Evolutionary conservation across 2,888 invertebrate species (phyloP).

Genomic region (Alloplasta piceator): DNA sequence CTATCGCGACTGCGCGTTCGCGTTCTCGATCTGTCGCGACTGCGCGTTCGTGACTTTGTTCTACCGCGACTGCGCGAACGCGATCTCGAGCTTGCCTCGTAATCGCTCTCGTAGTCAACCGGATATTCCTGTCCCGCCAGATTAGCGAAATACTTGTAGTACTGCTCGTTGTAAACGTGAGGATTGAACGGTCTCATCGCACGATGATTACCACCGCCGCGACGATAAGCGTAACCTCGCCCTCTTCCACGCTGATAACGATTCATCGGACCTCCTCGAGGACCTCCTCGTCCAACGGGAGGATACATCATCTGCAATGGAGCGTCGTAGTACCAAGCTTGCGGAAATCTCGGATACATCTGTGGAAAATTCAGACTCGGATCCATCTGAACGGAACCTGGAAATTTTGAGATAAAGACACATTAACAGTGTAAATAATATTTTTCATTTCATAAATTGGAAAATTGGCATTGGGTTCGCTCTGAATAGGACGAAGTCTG

Average conservation of each 20-base stretch:
- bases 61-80: conserved; percentile 76
- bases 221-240: conserved; percentile 69
- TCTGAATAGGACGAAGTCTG: too few species aligned
- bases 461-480: too few species aligned
- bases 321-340: conserved; percentile 79
- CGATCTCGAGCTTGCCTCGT: conserved; percentile 71
- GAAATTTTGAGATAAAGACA: neutral
- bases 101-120: conserved; percentile 82
- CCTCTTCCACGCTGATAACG: conserved; percentile 73
- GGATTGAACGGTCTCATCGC: conserved; percentile 79
- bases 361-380: conserved; percentile 70
- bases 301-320: conserved; percentile 76
- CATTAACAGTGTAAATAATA: too few species aligned
- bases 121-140: conserved; percentile 85
- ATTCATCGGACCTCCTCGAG: conserved; percentile 70
- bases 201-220: conserved; percentile 67
- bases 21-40: conserved; percentile 71
- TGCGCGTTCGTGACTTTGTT: conserved; percentile 71
- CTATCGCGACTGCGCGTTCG: conserved; percentile 75
- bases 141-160: conserved; percentile 86
- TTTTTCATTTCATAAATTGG: too few species aligned
- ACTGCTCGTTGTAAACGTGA: conserved; percentile 83
- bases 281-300: conserved; percentile 70
- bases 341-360: conserved; percentile 76
- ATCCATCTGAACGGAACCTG: conserved; percentile 67